phyloP scores from a whole-genome alignment of 30 jellyfish, hydroid and myxozoan species.

The Aurelia aurita complex sp. Pacific region DNA sequence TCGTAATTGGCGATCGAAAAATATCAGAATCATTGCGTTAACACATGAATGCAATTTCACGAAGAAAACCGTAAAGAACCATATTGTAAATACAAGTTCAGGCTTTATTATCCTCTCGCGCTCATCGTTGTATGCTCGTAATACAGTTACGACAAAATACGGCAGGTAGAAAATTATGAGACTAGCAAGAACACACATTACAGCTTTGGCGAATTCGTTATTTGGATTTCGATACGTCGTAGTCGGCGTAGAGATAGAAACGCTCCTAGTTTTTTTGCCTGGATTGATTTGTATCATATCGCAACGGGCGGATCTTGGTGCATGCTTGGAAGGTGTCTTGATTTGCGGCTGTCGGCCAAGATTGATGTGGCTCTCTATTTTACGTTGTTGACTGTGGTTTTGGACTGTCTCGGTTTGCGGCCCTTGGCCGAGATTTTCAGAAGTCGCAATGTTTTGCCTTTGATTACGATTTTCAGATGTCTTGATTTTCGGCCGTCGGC shows the following conservation, averaged over 20 bases:
- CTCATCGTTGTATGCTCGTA: neutral
- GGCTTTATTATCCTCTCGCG: neutral
- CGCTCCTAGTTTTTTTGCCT: no score
- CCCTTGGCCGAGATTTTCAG: no score
- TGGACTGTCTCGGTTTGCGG: no score
- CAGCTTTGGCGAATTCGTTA: slow-evolving; percentile 27
- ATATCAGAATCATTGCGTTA: neutral
- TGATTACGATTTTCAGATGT: no score
- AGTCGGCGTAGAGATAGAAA: neutral
- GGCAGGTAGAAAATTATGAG: neutral
- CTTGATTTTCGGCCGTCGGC: no score
- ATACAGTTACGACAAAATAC: neutral
- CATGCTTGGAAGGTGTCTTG: no score
- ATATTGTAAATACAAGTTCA: neutral
- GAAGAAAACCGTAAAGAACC: neutral
- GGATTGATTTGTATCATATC: no score
- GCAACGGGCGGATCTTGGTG: no score
- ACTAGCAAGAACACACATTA: slow-evolving; percentile 12
- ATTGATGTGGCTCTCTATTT: no score
- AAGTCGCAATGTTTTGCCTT: no score
- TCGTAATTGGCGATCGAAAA: neutral
- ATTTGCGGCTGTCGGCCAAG: no score
- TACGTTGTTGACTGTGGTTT: no score
- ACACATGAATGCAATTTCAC: neutral
- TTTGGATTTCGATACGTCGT: slow-evolving; percentile 8